Evolutionary conservation across 2,888 invertebrate genomes (phyloP).

Genomic region (Lithophane socia): DNA sequence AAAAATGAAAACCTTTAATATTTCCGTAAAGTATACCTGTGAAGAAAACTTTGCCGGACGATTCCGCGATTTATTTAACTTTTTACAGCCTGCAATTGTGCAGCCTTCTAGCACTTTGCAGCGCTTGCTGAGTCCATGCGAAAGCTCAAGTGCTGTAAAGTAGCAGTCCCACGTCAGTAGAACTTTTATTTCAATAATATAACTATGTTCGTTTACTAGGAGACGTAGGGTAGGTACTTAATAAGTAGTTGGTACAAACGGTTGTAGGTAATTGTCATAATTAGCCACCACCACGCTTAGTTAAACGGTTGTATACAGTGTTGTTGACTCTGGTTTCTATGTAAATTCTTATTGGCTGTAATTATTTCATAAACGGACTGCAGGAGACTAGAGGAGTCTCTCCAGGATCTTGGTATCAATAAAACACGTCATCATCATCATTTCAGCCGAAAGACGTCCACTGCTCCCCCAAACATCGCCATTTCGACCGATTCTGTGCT

Average conservation of each 20-base stretch:
- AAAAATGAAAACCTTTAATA: slow-evolving; percentile 4
- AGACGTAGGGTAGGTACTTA: slow-evolving; percentile 15
- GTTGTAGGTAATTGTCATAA: slow-evolving; percentile 30
- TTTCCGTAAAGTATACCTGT: slow-evolving; percentile 12
- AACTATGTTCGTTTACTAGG: background rate
- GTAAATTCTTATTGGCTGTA: background rate
- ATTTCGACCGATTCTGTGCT: background rate
- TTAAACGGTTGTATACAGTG: slow-evolving; percentile 2
- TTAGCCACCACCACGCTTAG: background rate
- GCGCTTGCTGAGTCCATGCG: slow-evolving; percentile 3
- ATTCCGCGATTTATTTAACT: slow-evolving; percentile 37
- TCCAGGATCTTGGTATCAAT: background rate
- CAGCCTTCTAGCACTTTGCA: slow-evolving; percentile 31
- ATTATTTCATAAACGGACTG: background rate
- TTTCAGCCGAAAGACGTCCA: background rate
- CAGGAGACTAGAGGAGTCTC: background rate
- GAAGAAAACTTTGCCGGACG: slow-evolving; percentile 2
- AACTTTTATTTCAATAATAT: background rate
- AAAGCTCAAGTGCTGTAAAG: slow-evolving; percentile 19
- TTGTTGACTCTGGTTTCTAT: background rate
- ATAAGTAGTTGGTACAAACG: slow-evolving; percentile 3
- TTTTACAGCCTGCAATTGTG: slow-evolving; percentile 27
- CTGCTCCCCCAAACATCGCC: background rate
- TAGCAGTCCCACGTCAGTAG: background rate
- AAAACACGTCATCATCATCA: background rate